phyloP scores from a whole-genome alignment of 2,888 invertebrate genomes.

The Caenorhabditis sp. region DNA sequence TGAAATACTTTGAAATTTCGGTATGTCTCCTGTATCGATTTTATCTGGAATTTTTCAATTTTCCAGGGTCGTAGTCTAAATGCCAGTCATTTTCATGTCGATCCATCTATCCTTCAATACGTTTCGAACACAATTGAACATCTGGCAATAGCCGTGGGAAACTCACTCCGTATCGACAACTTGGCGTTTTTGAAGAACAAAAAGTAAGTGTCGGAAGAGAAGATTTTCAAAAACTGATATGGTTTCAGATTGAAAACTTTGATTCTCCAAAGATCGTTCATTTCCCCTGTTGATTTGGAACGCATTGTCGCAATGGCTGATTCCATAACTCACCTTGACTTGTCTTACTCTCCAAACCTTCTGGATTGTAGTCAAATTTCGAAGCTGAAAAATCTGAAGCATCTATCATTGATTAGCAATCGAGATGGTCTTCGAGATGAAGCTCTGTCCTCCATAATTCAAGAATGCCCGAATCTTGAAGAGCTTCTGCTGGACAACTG shows the following conservation, averaged over 20 bases:
- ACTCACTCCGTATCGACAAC: constrained; percentile 50
- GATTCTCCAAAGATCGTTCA: constrained; percentile 59
- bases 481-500: constrained; percentile 47
- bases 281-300: constrained; percentile 48
- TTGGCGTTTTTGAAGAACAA: constrained; percentile 58
- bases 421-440: constrained; percentile 57
- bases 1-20: constrained; percentile 53
- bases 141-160: constrained; percentile 58
- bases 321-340: constrained; percentile 53
- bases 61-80: constrained; percentile 53
- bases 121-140: constrained; percentile 55
- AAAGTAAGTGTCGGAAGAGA: constrained; percentile 10
- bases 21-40: constrained; percentile 29
- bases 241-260: constrained; percentile 48
- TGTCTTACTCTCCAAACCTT: constrained; percentile 58
- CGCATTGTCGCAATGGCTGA: constrained; percentile 44
- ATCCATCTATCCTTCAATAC: constrained; percentile 44
- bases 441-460: constrained; percentile 19
- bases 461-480: constrained; percentile 36
- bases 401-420: constrained; percentile 43
- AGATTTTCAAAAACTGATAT: not conserved
- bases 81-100: constrained; percentile 55
- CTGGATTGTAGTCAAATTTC: constrained; percentile 41
- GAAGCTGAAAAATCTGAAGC: constrained; percentile 40
- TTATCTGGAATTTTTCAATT: too few species aligned